Evolutionary conservation across 2,113 vertebrate species (phyloP).

Genomic region (Benitochromis conjunctus): DNA sequence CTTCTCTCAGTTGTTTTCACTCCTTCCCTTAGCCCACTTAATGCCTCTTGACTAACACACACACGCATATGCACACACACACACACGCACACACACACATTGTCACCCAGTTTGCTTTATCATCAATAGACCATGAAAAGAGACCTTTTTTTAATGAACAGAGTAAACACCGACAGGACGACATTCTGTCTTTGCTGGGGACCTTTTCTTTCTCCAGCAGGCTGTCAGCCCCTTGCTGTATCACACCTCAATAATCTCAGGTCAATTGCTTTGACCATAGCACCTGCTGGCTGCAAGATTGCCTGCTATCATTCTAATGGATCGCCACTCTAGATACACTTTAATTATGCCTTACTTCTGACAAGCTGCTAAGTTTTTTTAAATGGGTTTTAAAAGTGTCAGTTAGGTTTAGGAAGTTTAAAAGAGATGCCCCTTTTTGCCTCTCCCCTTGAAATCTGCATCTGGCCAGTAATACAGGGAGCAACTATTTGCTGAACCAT

Average conservation of each 20-base stretch:
- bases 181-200: constrained; percentile 25
- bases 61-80: background rate
- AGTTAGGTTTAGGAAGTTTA: background rate
- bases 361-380: background rate
- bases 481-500: constrained; percentile 39
- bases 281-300: constrained; percentile 46
- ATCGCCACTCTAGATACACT: constrained; percentile 40
- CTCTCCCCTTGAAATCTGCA: constrained; percentile 4
- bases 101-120: constrained; percentile 27
- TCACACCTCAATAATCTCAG: constrained; percentile 61
- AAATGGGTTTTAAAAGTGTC: background rate
- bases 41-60: background rate
- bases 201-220: constrained; percentile 37
- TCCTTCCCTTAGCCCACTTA: background rate
- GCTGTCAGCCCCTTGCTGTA: constrained; percentile 8
- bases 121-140: constrained; percentile 24
- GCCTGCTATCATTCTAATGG: constrained; percentile 51
- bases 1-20: constrained; percentile 17
- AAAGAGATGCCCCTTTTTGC: background rate
- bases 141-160: constrained; percentile 46
- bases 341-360: constrained; percentile 41
- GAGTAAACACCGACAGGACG: constrained; percentile 32
- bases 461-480: background rate
- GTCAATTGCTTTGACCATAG: constrained; percentile 66
- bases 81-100: background rate